Evolutionary conservation across 2,113 vertebrate genomes (phyloP).

Genomic region (Hemibagrus wyckioides): DNA sequence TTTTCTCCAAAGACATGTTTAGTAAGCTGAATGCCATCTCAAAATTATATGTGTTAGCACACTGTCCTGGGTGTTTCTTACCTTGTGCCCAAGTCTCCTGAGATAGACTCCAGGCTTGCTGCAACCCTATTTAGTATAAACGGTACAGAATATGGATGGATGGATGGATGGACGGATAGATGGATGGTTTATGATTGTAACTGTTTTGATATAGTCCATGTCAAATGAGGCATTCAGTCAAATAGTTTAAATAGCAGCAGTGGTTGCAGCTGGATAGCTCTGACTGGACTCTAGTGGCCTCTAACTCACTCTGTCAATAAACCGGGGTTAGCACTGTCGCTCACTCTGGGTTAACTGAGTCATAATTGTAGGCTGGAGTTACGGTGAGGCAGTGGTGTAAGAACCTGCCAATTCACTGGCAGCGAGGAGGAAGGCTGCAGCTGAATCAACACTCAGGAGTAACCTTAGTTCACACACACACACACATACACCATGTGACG

Average conservation of each 20-base stretch:
- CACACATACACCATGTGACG: neutral
- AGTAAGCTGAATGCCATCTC: no score
- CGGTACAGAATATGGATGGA: no score
- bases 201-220: neutral
- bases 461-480: slow-evolving; percentile 20
- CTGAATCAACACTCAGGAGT: slow-evolving; percentile 71
- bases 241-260: neutral
- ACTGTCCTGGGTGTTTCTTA: no score
- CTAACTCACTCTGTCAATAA: slow-evolving; percentile 19
- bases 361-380: slow-evolving; percentile 65
- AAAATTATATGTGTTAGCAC: no score
- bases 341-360: slow-evolving; percentile 70
- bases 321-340: slow-evolving; percentile 2
- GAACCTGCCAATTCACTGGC: slow-evolving; percentile 71
- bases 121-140: no score
- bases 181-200: no score
- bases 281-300: slow-evolving; percentile 22
- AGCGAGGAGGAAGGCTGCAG: slow-evolving; percentile 64
- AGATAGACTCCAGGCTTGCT: no score
- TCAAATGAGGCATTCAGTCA: neutral
- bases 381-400: slow-evolving; percentile 53
- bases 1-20: no score
- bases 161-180: no score
- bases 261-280: slow-evolving; percentile 3
- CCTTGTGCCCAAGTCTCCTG: no score